Base-by-base conservation (phyloP, 2,797 vertebrate genomes). In the Spinibarbus caldwelli region DNA sequence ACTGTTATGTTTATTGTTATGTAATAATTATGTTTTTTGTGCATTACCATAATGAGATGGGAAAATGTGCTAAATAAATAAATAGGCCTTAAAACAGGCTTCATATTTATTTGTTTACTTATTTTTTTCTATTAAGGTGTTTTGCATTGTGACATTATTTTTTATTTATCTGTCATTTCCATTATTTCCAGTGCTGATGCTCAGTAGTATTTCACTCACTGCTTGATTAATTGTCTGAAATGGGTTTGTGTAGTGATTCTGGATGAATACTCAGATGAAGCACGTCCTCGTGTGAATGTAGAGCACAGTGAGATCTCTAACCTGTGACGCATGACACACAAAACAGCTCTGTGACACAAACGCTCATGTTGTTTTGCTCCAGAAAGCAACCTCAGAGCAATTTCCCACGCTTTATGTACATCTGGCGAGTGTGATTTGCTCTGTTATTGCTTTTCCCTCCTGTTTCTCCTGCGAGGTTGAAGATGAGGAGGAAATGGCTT, bases 401-500 rank as follows among this genome's bases (percentile, higher is more conserved):
- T 57, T 76, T 7, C 21, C 1, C 5, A 3, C 4, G 11, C 31
- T 23, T 21, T 15, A n/a, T 76, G 73, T 76, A 49, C 73, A 23
- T 49, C 73, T 54, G 47, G 47, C 31, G 73, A 8, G 49, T 77
- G 49, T 26, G 73, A 9, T 38, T 57, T 15, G 34, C 73, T 76
- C 47, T 38, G 75, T 57, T 77, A 38, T 77, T 77, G 75, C 49
- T 36, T 57, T 77, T 38, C 31, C 31, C 49, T 76, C 49, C 12
- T 57, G 47, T 38, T 77, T 77, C 36, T 38, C 23, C 34, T 57
- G 31, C 10, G 45, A 52, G 45, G 72, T 19, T 26, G 72, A 75
- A 75, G 45, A 75, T 52, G 47, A 77, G 49, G 73, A 77, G 73
- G 73, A 57, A 77, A 57, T 38, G 6, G 73, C 29, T 57, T 14